These are phyloP conservation scores for Pampusana beccarii DNA, from an alignment of 2,113 vertebrate genomes.

Conservation along the genomic window DNA sequence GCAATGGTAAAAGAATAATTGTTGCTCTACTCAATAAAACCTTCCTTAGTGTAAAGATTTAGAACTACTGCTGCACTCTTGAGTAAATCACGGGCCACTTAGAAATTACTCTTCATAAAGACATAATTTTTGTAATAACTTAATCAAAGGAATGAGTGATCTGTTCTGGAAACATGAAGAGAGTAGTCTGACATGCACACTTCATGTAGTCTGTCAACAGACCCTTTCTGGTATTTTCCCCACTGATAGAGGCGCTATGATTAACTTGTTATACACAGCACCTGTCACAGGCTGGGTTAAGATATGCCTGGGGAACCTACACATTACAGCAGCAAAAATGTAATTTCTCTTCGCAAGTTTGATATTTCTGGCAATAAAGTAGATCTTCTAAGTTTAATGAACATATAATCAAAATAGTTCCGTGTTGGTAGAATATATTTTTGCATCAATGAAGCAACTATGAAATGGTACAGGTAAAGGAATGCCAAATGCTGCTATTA, in stretches of 20 bases:
- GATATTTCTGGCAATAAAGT: not conserved
- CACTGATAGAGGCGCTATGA: accelerated
- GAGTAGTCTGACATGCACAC: not conserved
- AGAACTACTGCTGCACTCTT: not conserved
- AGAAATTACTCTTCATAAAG: not conserved
- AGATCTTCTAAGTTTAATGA: not conserved
- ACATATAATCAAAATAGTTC: not conserved
- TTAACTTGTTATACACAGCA: not conserved
- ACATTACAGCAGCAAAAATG: not conserved
- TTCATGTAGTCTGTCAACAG: not conserved
- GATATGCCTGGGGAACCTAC: not conserved
- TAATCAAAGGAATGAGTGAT: not conserved
- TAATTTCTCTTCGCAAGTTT: not conserved
- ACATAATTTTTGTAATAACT: not conserved
- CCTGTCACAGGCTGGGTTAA: not conserved
- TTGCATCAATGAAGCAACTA: constrained; percentile 24
- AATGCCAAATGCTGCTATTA: constrained; percentile 32
- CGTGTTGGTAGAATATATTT: constrained; percentile 31
- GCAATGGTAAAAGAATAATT: not conserved
- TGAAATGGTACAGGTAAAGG: constrained; percentile 26
- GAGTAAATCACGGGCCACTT: not conserved
- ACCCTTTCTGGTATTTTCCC: not conserved
- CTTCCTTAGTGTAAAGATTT: not conserved
- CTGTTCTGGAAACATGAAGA: not conserved
- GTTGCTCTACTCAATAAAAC: not conserved